These are phyloP conservation scores for Ptychochromis oligacanthus DNA, from an alignment of 2,113 vertebrate species.

Conservation along the genomic window DNA sequence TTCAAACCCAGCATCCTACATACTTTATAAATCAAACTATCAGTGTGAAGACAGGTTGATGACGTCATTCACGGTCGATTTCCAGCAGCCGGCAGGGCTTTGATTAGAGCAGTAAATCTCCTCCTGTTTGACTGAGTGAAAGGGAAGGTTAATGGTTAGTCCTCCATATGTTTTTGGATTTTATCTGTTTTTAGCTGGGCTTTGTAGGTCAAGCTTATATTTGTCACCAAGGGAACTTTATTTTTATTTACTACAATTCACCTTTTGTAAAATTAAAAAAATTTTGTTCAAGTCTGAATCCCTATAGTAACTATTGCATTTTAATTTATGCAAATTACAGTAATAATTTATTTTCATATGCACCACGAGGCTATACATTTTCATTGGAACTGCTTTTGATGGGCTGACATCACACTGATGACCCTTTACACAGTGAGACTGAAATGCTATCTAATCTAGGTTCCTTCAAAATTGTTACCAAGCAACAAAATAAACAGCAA, in stretches of 20 bases:
- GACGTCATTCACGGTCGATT: conserved; percentile 76
- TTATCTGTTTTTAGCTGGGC: conserved; percentile 14
- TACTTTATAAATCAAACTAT: conserved; percentile 69
- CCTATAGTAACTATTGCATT: neutral
- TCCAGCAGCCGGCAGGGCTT: conserved; percentile 68
- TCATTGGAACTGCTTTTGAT: neutral
- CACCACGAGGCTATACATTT: neutral
- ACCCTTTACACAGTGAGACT: neutral
- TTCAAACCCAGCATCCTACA: conserved; percentile 16
- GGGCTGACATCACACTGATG: neutral
- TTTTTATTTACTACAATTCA: neutral
- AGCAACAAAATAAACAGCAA: neutral
- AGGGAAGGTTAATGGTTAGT: conserved; percentile 45
- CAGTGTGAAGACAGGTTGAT: conserved; percentile 70
- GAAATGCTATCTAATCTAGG: neutral
- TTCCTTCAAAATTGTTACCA: neutral
- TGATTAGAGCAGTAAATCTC: conserved; percentile 78
- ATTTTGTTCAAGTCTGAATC: conserved; percentile 7
- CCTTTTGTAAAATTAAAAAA: conserved; percentile 12
- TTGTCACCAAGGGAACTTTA: conserved; percentile 13
- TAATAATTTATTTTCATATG: neutral
- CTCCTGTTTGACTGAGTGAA: conserved; percentile 55
- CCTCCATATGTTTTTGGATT: conserved; percentile 42
- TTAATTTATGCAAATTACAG: no score
- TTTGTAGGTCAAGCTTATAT: neutral